These are phyloP conservation scores for Sterna hirundo DNA, from an alignment of 2,113 vertebrate genomes.

Conservation along the genomic window DNA sequence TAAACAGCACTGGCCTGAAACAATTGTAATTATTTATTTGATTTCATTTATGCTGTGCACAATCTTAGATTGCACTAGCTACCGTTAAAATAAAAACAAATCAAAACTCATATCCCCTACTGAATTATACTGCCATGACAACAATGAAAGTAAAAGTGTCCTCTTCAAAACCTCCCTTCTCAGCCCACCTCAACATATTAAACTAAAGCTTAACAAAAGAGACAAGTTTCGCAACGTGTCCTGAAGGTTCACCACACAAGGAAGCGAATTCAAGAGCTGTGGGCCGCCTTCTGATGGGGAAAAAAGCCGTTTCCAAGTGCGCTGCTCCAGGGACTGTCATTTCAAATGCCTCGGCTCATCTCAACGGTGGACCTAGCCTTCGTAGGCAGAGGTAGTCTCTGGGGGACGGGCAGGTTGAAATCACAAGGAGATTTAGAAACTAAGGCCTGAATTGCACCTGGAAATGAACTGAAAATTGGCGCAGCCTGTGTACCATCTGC, in stretches of 20 bases:
- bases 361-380: background rate
- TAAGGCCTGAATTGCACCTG: slow-evolving; percentile 64
- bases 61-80: slow-evolving; percentile 18
- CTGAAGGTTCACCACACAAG: slow-evolving; percentile 4
- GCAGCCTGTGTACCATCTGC: slow-evolving; percentile 64
- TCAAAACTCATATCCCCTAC: background rate
- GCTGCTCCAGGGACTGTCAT: background rate
- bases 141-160: slow-evolving; percentile 50
- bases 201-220: slow-evolving; percentile 16
- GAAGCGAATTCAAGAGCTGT: slow-evolving; percentile 16
- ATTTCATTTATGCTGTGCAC: slow-evolving; percentile 11
- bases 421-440: slow-evolving; percentile 50
- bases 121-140: slow-evolving; percentile 25
- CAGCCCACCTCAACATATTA: background rate
- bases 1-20: slow-evolving; percentile 49
- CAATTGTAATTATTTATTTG: slow-evolving; percentile 41
- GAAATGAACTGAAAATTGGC: slow-evolving; percentile 65
- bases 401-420: slow-evolving; percentile 19
- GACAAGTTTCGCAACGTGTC: background rate
- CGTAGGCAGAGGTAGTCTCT: background rate
- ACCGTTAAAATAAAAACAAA: slow-evolving; percentile 42
- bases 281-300: background rate
- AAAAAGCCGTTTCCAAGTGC: background rate
- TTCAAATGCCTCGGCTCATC: background rate
- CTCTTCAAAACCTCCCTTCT: background rate